Base-by-base conservation (phyloP, 2,797 vertebrate species). In the Gymnothorax javanicus region DNA sequence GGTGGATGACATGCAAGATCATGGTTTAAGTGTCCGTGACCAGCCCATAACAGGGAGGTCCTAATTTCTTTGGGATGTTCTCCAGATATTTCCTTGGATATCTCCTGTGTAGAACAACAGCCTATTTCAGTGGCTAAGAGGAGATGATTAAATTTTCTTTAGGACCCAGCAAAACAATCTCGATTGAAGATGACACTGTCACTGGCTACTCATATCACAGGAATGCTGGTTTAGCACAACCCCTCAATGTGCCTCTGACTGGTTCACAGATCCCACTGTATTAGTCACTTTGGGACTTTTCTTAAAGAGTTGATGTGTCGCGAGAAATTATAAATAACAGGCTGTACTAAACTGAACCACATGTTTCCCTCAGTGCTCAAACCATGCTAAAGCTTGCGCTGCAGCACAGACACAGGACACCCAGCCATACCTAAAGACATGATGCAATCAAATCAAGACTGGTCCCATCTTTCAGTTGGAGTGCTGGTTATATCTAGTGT, bases 281-380 rank as follows among this genome's bases (percentile, higher is more conserved):
- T 85, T 82, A 85, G 75, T 88, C 84, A 86, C 79, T 56, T 23
- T 12, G 54, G 54, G 13, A 52, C 86, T 75, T 89, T 87, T 87
- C 13, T 75, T 2, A 27, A 82, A 90, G 60, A 56, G 59, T 33
- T 25, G 84, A 79, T 71, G 73, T 33, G 85, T 89, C 86, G 1
- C 87, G 90, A 91, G 43, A 89, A 83, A 89, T 86, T 83, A 23
- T 88, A 81, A 90, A 91, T 85, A 64, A 90, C 57, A 84, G 88
- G 2, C 86, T 67, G 88, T 62, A 57, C 59, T 15, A 88, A 0
- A 59, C 88, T 81, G 73, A 93, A 92, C 52, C 88, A 84, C 0
- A 89, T 75, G 15, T 87, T 13, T 89, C 52, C 71, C 50, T 27
- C 83, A 50, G 88, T 2, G 62, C 50, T 56, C 90, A 92, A 91